Base-by-base conservation (phyloP, 1,140 invertebrate species). In the Charaxes varanes region DNA sequence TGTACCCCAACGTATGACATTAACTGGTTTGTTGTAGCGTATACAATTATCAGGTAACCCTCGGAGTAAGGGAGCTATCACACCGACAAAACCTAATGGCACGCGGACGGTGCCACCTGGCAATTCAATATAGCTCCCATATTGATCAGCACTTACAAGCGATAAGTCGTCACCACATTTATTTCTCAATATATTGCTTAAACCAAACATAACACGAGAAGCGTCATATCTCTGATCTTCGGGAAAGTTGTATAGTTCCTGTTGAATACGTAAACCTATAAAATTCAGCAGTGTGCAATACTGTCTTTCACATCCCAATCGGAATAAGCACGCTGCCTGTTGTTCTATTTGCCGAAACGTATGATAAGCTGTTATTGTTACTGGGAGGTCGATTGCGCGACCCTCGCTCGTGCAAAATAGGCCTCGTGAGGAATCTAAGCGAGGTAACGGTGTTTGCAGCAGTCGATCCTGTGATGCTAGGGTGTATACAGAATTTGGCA, bases 321-420 rank as follows among this genome's bases (percentile, higher is more conserved):
- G 61, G 53, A 89, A 89, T 28, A 90, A 71, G 21, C 84, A 84
- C 2, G 85, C 80, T 10, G 90, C 90, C 67, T 90, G 88, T 42
- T 88, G 85, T 59, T 89, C 86, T 46, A 90, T 89, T 65, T 88
- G 86, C 19, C 85, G 76, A 54, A 90, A 91, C 0, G 86, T 85
- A 44, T 90, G 87, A 59, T 87, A 89, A 18, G 88, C 89, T 2
- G 87, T 86, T 35, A 88, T 86, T 26, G 87, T 87, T 4, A 89
- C 81, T 1, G 87, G 83, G 21, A 86, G 71, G 54, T 90, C 88
- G 6, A 91, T 86, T 1, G 87, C 86, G 3, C 89, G 80, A 1
- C 90, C 89, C 31, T 90, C 89, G 51, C 88, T 90, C 1, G 88
- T 90, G 46, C 88, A 90, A 48, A 88, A 90, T 10, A 90, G 62